Evolutionary conservation across 1,140 invertebrate genomes (phyloP), one percentile per base, ranked within the genome.

Genomic region (Brachionus angularis): DNA sequence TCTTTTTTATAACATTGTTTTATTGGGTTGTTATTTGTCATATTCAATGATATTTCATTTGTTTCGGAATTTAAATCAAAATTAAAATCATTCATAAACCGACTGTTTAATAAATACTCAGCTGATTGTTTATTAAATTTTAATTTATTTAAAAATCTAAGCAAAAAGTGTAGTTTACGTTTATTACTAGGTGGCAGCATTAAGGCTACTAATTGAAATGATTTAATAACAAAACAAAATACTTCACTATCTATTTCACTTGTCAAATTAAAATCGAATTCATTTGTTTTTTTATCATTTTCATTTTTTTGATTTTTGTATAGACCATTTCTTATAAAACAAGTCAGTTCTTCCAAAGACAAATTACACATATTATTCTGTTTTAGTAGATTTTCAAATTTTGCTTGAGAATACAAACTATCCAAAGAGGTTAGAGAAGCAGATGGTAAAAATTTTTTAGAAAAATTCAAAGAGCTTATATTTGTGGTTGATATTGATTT

Each of bases 111-210:
- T 10, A n/a, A 21, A 47, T 67, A 50, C 8, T 34, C 18, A 25
- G 34, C 47, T 3, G 36, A 36, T 25, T 67, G 29, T 18, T 67
- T 46, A 50, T 12, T 67, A 14, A 21, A 29, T 34, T 67, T 67
- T 31, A 67, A 23, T 16, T 46, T 67, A 12, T 67, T 67, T 12
- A 67, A 34, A 49, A 67, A 67, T 31, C 62, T 23, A 7, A 67
- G 47, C 8, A 67, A 36, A 46, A 67, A 67, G 25, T 67, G 62
- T 12, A 67, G 18, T 50, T 67, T 67, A 31, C 62, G 62, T 25
- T 67, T 67, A 36, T 67, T 67, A 18, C 31, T 47, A 8, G 62
- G 62, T 50, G 62, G 62, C 4, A 67, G 5, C 62, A 67, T 67
- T 10, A 67, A 23, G 5, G 62, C 42, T 10, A 46, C 23, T 5